Evolutionary conservation across 1,140 invertebrate species (phyloP), one percentile per base, ranked within the genome.

Genomic region (Eriocheir sinensis): DNA sequence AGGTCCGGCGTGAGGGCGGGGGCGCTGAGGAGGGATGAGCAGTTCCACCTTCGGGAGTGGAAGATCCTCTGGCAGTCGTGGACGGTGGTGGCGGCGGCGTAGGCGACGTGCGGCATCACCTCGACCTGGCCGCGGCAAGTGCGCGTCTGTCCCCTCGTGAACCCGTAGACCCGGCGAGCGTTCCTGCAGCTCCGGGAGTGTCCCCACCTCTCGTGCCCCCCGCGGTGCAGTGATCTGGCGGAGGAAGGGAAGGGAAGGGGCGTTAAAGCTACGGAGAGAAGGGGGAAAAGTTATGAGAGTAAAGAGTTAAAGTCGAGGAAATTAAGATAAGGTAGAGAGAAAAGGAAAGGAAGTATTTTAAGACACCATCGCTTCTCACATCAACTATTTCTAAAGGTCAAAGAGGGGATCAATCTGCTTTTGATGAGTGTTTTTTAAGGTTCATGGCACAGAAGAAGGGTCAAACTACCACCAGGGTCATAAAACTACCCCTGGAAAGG

Each of bases 1-100:
- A 98, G 97, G 96, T 99, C 98, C 38, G 98, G 97, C 0, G 98
- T 97, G 92, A 98, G 97, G 95, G 97, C 97, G 0, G 98, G 98
- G 0, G 98, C 98, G 9, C 97, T 97, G 21, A 97, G 97, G 88
- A 98, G 97, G 81, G 98, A 98, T 85, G 98, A 98, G 96, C 98
- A 99, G 96, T 99, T 99, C 98, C 98, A 99, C 88, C 98, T 97
- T 89, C 98, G 97, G 95, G 98, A 97, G 12, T 97, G 96, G 96
- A 98, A 98, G 0, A 98, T 97, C 91, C 97, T 97, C 96, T 98
- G 98, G 96, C 98, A 99, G 27, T 98, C 97, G 88, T 97, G 96
- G 30, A 98, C 97, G 0, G 98, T 97, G 86, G 98, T 97, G 32
- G 97, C 97, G 3, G 98, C 98, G 0, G 98, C 98, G 80, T 97